Evolutionary conservation across 2,888 invertebrate species (phyloP), one percentile per base, ranked within the genome.

Genomic region (Nomada ruficornis): DNA sequence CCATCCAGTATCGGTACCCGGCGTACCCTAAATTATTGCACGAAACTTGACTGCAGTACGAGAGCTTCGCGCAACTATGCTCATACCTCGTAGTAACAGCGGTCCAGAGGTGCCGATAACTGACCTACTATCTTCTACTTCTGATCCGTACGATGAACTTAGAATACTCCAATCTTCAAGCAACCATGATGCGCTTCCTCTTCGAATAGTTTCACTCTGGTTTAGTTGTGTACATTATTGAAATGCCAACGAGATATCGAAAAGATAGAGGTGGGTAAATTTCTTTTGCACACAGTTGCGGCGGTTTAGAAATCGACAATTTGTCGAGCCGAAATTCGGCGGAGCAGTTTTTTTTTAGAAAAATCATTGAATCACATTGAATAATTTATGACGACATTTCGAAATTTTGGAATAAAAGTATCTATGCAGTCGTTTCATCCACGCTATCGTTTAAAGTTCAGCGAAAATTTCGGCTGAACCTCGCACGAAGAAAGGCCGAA

Each of bases 21-120:
- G 80, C 67, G 80, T 83, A 84, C 62, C 84, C 83, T 88, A 87
- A 88, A 88, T 88, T 88, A 89, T 88, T 87, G 85, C 84, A 76
- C 80, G 74, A 83, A 85, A 80, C 83, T 79, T 63, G 85, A 80
- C 77, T 77, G 83, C 67, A 44, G 74, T 71, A 44, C 65, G 62
- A 64, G 76, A 82, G 74, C 62, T 62, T 78, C 72, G 55, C 79
- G 70, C 81, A 88, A 87, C 89, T 88, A 86, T 88, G 85, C 74
- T 79, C 77, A 82, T 80, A 78, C 74, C 86, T 88, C 68, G 83
- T 72, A 72, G 65, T 83, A 84, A 88, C 80, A 72, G 75, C 84
- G 75, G 71, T 82, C 75, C 82, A 78, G 79, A 82, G 87, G 87
- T 85, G 85, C 80, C 89, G 85, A 88, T 88, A 88, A 89, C 85